Base-by-base conservation (phyloP, 2,797 vertebrate species). In the Diplodus sargus region DNA sequence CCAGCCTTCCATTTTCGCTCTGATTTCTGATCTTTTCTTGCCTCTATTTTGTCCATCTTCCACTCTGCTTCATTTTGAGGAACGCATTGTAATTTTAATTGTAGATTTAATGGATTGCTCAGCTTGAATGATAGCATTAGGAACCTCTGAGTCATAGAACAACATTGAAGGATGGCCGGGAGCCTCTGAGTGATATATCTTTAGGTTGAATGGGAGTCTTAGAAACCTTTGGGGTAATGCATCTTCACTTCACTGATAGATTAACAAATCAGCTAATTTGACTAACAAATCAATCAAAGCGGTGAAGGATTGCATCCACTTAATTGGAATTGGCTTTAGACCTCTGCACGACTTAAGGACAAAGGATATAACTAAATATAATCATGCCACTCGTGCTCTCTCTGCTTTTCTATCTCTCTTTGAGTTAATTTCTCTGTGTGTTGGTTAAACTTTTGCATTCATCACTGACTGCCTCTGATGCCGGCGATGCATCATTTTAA, bases 281-380 rank as follows among this genome's bases (percentile, higher is more conserved):
- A 89, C 74, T 68, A 43, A 74, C 47, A 68, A 84, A 89, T 90
- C 81, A 65, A 86, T 92, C 84, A 90, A 64, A 76, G 76, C 71
- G 22, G 64, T 70, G 56, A 85, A 59, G 65, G 60, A 87, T 61
- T 59, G 71, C 58, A 74, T 70, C 45, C 70, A 58, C 34, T 63
- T 68, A 67, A 84, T 62, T 78, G 69, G 28, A 77, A 85, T 42
- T 51, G n/a, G 30, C 70, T 78, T 59, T n/a, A 51, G 51, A 54
- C 74, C 58, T 53, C 43, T 14, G 78, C 51, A 56, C 54, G 75
- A 63, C 54, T 58, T 34, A 8, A 61, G 39, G 18, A 76, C 13
- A 28, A 4, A 16, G 59, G 30, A 49, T 14, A 2, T 23, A 60
- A 51, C 2, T 43, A 30, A 18, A 79, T 2, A 18, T 58, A 59